These are phyloP conservation scores for Myotis yumanensis DNA, from an alignment of 2,113 vertebrate genomes.

Conservation along the genomic window DNA sequence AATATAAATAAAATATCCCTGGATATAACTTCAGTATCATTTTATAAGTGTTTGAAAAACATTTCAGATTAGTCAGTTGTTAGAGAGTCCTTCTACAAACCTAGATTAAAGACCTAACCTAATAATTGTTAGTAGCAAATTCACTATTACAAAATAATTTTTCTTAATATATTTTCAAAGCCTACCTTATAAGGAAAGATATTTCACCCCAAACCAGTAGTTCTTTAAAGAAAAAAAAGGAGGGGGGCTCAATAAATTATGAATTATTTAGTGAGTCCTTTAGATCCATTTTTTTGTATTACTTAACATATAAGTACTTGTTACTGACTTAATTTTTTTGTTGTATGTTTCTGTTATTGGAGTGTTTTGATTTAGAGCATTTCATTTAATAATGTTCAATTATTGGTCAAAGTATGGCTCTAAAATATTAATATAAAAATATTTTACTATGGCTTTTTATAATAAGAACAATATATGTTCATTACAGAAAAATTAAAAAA, in stretches of 20 bases:
- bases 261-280: slow-evolving; percentile 33
- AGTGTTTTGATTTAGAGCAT: slow-evolving; percentile 1
- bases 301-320: slow-evolving; percentile 34
- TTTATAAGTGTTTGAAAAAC: slow-evolving; percentile 16
- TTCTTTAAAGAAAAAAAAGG: background rate
- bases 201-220: background rate
- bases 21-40: background rate
- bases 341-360: background rate
- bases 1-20: background rate
- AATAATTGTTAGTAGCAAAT: slow-evolving; percentile 3
- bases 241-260: background rate
- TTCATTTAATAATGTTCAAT: slow-evolving; percentile 11
- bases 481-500: slow-evolving; percentile 14
- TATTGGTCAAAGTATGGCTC: background rate
- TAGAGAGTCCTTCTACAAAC: background rate
- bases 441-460: background rate
- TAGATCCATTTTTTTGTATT: background rate
- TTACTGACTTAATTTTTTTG: slow-evolving; percentile 29
- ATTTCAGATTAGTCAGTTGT: background rate
- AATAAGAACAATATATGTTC: background rate
- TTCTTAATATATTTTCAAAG: slow-evolving; percentile 39
- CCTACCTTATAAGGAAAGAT: background rate
- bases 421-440: background rate
- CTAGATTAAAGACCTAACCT: background rate
- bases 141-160: slow-evolving; percentile 34